A percentile compares a stretch with the other conserved stretches of the same genome.
Evolutionary conservation across 1,140 invertebrate genomes (phyloP).

Genomic region (Nephila pilipes): DNA sequence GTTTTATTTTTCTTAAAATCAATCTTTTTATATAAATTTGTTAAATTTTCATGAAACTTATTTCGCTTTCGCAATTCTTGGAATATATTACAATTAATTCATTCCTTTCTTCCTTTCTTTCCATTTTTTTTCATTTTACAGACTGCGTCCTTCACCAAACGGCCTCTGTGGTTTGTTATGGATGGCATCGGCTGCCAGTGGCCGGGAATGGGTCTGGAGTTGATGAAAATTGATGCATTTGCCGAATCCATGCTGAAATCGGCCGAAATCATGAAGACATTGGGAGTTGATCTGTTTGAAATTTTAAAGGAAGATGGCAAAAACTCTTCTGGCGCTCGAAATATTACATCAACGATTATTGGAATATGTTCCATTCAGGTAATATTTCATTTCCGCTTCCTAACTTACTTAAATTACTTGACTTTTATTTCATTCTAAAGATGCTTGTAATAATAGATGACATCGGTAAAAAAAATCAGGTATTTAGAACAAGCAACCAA

Average conservation of each 20-base stretch:
- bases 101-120: no score
- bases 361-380: slow-evolving; percentile 86
- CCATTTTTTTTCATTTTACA: not conserved
- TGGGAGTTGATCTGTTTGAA: slow-evolving; percentile 90
- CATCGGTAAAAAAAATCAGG: no score
- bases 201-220: slow-evolving; percentile 93
- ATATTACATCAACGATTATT: slow-evolving; percentile 24
- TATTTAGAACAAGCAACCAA: no score
- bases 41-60: no score
- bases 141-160: not conserved
- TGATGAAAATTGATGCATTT: slow-evolving; percentile 91
- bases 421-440: no score
- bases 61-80: no score
- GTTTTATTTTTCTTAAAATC: no score
- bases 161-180: slow-evolving; percentile 95
- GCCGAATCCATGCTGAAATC: slow-evolving; percentile 88
- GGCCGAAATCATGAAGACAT: slow-evolving; percentile 87
- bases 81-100: no score
- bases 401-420: no score
- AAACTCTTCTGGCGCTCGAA: not conserved
- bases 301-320: slow-evolving; percentile 82
- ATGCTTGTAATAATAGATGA: no score
- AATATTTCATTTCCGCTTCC: slow-evolving; percentile 43
- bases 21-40: no score
- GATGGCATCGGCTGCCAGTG: slow-evolving; percentile 98